Conservation (phyloP, 2,888 invertebrate species). For the Trissolcus japonicus region DNA sequence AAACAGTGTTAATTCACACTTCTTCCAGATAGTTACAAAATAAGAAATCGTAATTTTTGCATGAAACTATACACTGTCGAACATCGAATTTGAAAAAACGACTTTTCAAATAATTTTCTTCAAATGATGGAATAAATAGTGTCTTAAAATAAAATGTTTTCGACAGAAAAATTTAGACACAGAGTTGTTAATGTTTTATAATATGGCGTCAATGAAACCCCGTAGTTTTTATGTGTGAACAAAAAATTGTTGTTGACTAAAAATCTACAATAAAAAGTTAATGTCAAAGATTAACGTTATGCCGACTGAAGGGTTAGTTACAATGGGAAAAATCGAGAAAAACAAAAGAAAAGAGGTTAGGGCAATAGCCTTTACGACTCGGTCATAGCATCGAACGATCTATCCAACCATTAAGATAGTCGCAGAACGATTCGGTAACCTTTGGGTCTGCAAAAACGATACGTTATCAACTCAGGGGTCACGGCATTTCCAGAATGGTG, state of each 20-base stretch:
- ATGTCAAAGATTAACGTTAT: conserved; percentile 34
- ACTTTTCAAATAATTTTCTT: too few species aligned
- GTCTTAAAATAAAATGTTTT: too few species aligned
- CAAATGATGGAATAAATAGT: too few species aligned
- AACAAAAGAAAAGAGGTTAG: conserved; percentile 66
- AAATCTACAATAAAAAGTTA: too few species aligned
- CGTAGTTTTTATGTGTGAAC: too few species aligned
- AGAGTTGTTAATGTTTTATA: too few species aligned
- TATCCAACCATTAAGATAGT: conserved; percentile 77
- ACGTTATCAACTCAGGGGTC: conserved; percentile 73
- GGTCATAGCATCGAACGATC: conserved; percentile 77
- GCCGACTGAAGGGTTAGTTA: conserved; percentile 40
- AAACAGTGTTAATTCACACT: conserved; percentile 21
- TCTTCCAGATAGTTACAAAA: background rate
- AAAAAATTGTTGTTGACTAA: too few species aligned
- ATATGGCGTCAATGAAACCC: too few species aligned
- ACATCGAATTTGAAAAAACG: too few species aligned
- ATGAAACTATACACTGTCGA: too few species aligned
- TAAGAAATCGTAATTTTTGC: too few species aligned
- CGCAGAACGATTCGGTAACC: conserved; percentile 77
- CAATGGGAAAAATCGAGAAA: conserved; percentile 52
- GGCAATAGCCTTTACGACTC: conserved; percentile 77
- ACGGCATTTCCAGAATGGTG: conserved; percentile 69
- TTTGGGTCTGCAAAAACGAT: conserved; percentile 75
- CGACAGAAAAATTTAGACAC: too few species aligned